A percentile compares a stretch with the other conserved stretches of the same genome.
These are phyloP conservation scores for Diabrotica balteata DNA, from an alignment of 2,888 invertebrate species.

Conservation along the genomic window DNA sequence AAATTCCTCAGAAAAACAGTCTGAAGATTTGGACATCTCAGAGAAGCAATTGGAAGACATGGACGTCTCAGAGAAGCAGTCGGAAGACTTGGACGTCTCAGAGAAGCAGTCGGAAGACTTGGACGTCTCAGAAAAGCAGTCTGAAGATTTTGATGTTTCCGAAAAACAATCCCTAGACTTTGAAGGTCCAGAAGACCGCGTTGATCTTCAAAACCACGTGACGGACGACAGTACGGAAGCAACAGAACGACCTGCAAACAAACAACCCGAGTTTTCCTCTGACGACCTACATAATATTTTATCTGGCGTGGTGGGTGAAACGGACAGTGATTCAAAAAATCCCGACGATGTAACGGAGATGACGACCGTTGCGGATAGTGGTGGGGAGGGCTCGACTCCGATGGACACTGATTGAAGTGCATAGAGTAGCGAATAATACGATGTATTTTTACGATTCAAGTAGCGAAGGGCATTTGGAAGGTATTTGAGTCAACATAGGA, in stretches of 20 bases:
- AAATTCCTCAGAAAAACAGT: not conserved
- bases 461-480: not conserved
- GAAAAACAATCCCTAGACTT: not conserved
- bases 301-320: constrained; percentile 32
- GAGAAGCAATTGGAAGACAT: not conserved
- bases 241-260: too few species aligned
- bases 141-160: too few species aligned
- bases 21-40: too few species aligned
- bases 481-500: too few species aligned
- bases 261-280: constrained; percentile 13
- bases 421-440: not conserved
- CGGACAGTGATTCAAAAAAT: constrained; percentile 14
- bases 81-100: too few species aligned
- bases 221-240: not conserved
- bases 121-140: too few species aligned
- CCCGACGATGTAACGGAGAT: constrained; percentile 15
- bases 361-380: constrained; percentile 23
- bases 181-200: not conserved
- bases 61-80: too few species aligned
- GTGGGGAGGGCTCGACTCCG: constrained; percentile 23
- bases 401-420: constrained; percentile 35
- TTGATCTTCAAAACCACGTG: constrained; percentile 8
- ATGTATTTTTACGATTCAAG: not conserved
- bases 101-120: too few species aligned
- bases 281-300: constrained; percentile 37